Base-by-base conservation (phyloP, 53 echinoderm and acorn worm genomes). In the Stichopus horrens region DNA sequence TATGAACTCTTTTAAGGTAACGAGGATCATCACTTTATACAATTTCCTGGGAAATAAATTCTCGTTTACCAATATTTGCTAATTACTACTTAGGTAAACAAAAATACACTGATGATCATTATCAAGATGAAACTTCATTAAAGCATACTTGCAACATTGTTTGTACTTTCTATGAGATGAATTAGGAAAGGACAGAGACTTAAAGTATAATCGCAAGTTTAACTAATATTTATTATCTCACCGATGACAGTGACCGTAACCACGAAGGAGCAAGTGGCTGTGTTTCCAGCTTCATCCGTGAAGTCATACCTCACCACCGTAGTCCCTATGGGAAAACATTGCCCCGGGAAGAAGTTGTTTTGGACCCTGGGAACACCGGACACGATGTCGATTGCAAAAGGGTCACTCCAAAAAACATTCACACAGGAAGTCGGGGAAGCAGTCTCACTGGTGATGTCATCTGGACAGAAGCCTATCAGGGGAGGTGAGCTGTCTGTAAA, bases 331-430 rank as follows among this genome's bases (percentile, higher is more conserved):
- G 5, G 63, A 52, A 86, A 86, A 65, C 86, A 86, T 5, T 86
- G 18, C 86, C 86, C 86, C 5, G 86, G 67, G 54, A 9, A 13
- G 37, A 66, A 86, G 1, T 65, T 86, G 0, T 68, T 23, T 60
- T 4, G 14, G 6, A 51, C 8, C 11, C 8, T 66, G 52, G 53
- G 58, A 16, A 86, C 21, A 5, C 86, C 86, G 8, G 65, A 65
- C 2, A 86, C 21, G 9, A 11, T 16, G 18, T 86, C 86, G 7
- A 68, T 8, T 37, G 66, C 86, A 53, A 86, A 67, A 22, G 86
- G 86, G 7, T 65, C 86, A 9, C 16, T 68, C 86, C 86, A 86
- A 67, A 68, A 14, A 16, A 86, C 71, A 58, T 16, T 66, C 8
- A 52, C 53, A 86, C 86, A 86, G 23, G 14, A 8, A 16, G 52